Conservation (phyloP, 2,797 vertebrate species). For the Neomorphus geoffroyi region DNA sequence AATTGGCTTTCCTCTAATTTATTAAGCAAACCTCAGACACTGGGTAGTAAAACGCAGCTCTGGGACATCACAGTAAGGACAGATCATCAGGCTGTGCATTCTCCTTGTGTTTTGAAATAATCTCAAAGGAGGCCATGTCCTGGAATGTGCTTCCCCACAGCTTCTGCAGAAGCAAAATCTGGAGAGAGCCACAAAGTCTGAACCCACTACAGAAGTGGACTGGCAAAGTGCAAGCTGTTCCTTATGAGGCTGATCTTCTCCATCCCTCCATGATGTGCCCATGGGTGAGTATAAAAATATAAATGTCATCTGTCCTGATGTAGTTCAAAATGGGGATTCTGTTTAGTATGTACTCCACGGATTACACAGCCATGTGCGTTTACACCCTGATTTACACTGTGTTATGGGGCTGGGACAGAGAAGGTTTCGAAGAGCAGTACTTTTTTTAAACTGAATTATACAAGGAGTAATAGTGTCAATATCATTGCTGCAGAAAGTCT, state of each 20-base stretch:
- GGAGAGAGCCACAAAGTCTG: rapidly evolving
- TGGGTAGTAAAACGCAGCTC: background rate
- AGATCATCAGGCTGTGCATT: rapidly evolving
- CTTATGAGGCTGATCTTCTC: rapidly evolving
- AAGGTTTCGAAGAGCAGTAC: background rate
- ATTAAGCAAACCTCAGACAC: too few relatives aligned
- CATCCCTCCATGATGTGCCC: background rate
- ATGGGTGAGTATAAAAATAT: too few relatives aligned
- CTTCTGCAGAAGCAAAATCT: background rate
- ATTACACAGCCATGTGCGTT: background rate
- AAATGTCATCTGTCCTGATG: too few relatives aligned
- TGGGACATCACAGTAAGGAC: rapidly evolving
- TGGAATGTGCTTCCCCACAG: rapidly evolving
- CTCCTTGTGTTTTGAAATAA: rapidly evolving
- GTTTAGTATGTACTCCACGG: rapidly evolving
- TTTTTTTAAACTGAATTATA: background rate
- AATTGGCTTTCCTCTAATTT: background rate
- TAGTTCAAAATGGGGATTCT: rapidly evolving
- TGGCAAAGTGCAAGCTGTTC: background rate
- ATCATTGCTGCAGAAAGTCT: conserved; percentile 11
- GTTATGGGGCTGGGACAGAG: background rate
- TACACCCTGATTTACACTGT: background rate
- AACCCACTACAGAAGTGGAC: rapidly evolving
- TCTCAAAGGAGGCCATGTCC: background rate
- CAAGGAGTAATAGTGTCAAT: background rate